These are phyloP conservation scores for Betta splendens DNA, from an alignment of 2,797 vertebrate genomes.

Conservation along the genomic window DNA sequence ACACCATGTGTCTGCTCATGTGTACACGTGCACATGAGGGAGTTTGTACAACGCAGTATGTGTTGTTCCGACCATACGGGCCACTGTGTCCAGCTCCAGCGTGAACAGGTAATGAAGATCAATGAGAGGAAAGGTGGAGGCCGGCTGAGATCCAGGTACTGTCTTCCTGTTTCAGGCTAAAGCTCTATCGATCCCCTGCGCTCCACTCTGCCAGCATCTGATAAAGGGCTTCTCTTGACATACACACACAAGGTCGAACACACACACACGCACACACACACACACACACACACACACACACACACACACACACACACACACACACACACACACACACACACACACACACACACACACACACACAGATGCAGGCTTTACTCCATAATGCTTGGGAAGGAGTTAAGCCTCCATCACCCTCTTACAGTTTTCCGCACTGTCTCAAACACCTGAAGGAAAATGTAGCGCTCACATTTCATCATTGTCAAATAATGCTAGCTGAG, in stretches of 20 bases:
- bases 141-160: constrained; percentile 79
- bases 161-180: constrained; percentile 81
- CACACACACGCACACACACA: constrained; percentile 30
- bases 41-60: constrained; percentile 29
- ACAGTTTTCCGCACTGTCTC: constrained; percentile 68
- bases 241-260: constrained; percentile 26
- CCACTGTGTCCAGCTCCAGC: constrained; percentile 57
- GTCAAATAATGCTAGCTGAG: constrained; percentile 72
- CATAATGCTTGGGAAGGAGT: constrained; percentile 58
- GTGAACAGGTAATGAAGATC: constrained; percentile 82
- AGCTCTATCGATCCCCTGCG: constrained; percentile 80
- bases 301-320: constrained; percentile 18
- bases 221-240: constrained; percentile 71
- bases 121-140: constrained; percentile 80
- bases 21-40: constrained; percentile 1
- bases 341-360: constrained; percentile 57
- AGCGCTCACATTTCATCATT: constrained; percentile 74
- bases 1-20: too few relatives aligned
- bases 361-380: constrained; percentile 45
- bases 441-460: constrained; percentile 71
- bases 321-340: constrained; percentile 39
- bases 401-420: constrained; percentile 64
- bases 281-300: constrained; percentile 47
- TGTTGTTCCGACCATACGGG: constrained; percentile 49
- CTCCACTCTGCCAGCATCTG: constrained; percentile 77